These are phyloP conservation scores for Disparrhopalites patrizii DNA, from an alignment of 2,888 invertebrate genomes.

Conservation along the genomic window DNA sequence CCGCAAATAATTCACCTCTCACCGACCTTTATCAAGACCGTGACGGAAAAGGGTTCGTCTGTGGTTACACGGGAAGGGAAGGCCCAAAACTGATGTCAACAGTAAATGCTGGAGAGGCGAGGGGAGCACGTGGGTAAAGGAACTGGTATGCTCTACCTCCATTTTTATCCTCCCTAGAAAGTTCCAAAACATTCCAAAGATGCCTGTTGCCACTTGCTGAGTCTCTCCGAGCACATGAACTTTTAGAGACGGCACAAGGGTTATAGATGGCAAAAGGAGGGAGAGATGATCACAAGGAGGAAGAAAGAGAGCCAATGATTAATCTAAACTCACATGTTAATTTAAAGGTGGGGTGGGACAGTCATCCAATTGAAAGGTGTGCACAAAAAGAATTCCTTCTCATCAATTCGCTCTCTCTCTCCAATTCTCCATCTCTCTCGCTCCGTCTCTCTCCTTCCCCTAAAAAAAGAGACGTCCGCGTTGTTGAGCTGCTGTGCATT, in stretches of 20 bases:
- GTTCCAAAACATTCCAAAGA: not conserved
- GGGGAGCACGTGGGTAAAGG: no score
- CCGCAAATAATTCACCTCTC: no score
- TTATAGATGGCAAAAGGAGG: not conserved
- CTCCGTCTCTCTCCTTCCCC: no score
- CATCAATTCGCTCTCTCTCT: no score
- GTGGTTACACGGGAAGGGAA: no score
- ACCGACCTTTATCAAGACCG: no score
- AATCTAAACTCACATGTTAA: slow-evolving; percentile 19
- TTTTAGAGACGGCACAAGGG: not conserved
- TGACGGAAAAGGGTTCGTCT: no score
- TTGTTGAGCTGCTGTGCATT: not conserved
- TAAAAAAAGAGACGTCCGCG: no score
- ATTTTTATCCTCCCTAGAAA: no score
- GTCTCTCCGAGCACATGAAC: not conserved
- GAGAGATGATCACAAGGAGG: not conserved
- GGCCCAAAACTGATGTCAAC: not conserved
- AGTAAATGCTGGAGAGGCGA: no score
- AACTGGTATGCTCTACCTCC: no score
- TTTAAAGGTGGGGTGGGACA: slow-evolving; percentile 14
- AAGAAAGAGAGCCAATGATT: slow-evolving; percentile 1
- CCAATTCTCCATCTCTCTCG: no score
- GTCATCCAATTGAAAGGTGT: slow-evolving; percentile 8
- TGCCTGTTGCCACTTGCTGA: not conserved
- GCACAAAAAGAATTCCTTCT: slow-evolving; percentile 8